Conservation (phyloP, 2,797 vertebrate species). For the Choloepus didactylus region DNA sequence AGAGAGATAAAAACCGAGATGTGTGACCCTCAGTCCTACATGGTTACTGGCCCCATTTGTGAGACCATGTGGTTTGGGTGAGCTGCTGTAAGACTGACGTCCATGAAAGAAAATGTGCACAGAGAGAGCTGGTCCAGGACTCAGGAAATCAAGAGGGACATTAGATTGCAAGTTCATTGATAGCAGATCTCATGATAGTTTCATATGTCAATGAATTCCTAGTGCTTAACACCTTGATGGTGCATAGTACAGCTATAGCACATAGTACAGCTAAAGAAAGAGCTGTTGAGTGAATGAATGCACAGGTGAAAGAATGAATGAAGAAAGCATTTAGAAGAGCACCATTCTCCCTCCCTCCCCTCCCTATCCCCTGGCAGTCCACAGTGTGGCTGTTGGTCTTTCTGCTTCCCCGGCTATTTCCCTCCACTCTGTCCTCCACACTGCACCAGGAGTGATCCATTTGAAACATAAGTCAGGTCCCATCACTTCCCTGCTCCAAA, state of each 20-base stretch:
- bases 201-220: background rate
- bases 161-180: background rate
- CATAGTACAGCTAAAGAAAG: background rate
- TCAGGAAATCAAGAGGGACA: background rate
- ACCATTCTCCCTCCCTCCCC: background rate
- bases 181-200: background rate
- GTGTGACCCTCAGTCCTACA: background rate
- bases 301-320: background rate
- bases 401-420: background rate
- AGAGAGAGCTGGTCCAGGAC: background rate
- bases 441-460: background rate
- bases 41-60: rapidly evolving
- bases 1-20: background rate
- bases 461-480: conserved; percentile 8
- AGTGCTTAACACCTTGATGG: background rate
- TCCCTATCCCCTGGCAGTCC: background rate
- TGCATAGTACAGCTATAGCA: background rate
- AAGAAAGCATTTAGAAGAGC: background rate
- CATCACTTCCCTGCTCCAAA: background rate
- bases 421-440: background rate
- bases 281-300: background rate
- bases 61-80: background rate
- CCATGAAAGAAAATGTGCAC: background rate
- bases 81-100: background rate
- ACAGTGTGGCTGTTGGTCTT: background rate